Base-by-base conservation (phyloP, 2,888 invertebrate genomes). In the Stratiomys singularior region DNA sequence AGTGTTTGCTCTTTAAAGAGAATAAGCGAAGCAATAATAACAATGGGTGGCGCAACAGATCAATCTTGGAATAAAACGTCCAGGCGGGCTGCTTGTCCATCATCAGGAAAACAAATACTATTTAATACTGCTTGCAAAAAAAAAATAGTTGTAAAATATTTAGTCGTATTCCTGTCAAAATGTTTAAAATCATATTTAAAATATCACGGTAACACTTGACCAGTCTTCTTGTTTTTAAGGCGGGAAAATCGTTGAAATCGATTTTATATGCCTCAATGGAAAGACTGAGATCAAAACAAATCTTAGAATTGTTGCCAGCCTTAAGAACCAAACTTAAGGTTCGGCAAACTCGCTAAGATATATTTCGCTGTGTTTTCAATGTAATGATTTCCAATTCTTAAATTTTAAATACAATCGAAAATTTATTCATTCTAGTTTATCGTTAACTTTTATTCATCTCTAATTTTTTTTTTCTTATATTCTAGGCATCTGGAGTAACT, bases 401-500 rank as follows among this genome's bases (percentile, higher is more conserved):
- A 9, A 44, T 44, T 13, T 44, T 13, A 44, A 13, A 44, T 44
- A 7, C 13, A 9, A 44, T 44, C 13, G 44, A 44, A 44, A 44
- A 7, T 44, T 9, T 7, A 9, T 9, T 44, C 13, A 9, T 44
- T 44, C 44, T 13, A 44, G 13, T 13, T 44, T 44, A 44, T 44
- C 44, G 9, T 44, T 9, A 44, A 44, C 44, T 44, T 7, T 44
- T 44, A 7, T 44, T 44, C 44, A 44, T 44, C 3, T 5, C 3
- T 5, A 37, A 37, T 37, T 13, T 52, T 66, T 66, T 30, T 18
- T 37, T 66, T 47, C 9, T 69, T 67, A n/a, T n/a, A 81, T 84
- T 84, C n/a, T 80, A 93, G 96, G 96, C 98, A 90, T 98, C 98
- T 85, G 98, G 98, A 87, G 98, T 98, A 83, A 95, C 96, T 89